These are phyloP conservation scores for Liopterus haemorrhoidalis DNA, from an alignment of 2,888 invertebrate genomes.

Conservation along the genomic window DNA sequence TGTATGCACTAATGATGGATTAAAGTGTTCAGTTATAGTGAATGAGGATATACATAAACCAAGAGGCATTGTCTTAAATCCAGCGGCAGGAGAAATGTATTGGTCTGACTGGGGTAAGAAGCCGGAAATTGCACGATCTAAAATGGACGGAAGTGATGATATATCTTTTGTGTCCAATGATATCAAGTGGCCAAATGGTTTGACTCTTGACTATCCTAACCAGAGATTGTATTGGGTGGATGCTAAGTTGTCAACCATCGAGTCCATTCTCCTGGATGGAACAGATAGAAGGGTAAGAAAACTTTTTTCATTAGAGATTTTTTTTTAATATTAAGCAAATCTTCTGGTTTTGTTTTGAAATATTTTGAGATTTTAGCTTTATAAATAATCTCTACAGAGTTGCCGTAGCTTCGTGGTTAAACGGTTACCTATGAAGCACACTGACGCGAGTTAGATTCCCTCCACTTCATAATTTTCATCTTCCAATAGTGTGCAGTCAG, in stretches of 20 bases:
- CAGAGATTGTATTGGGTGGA: conserved; percentile 86
- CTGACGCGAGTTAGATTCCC: too few species aligned
- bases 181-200: conserved; percentile 75
- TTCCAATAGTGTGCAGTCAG: too few species aligned
- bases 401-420: too few species aligned
- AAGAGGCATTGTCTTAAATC: conserved; percentile 63
- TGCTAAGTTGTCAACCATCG: conserved; percentile 60
- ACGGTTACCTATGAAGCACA: too few species aligned
- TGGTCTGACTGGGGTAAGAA: conserved; percentile 84
- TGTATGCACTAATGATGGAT: conserved; percentile 65
- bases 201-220: conserved; percentile 75
- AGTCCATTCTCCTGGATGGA: conserved; percentile 60
- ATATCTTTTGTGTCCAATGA: conserved; percentile 57
- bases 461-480: too few species aligned
- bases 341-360: background rate
- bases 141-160: conserved; percentile 76
- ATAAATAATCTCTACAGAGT: too few species aligned
- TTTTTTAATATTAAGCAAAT: conserved; percentile 1
- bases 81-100: conserved; percentile 68
- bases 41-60: conserved; percentile 59
- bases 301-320: conserved; percentile 19
- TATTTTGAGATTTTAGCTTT: background rate
- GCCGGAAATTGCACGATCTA: conserved; percentile 68
- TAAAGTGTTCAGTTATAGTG: conserved; percentile 58
- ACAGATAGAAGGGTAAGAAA: conserved; percentile 58